Percentiles rank a stretch among this genome's conserved stretches.
Evolutionary conservation across 1,140 invertebrate genomes (phyloP).

Genomic region (Lucilia cuprina): DNA sequence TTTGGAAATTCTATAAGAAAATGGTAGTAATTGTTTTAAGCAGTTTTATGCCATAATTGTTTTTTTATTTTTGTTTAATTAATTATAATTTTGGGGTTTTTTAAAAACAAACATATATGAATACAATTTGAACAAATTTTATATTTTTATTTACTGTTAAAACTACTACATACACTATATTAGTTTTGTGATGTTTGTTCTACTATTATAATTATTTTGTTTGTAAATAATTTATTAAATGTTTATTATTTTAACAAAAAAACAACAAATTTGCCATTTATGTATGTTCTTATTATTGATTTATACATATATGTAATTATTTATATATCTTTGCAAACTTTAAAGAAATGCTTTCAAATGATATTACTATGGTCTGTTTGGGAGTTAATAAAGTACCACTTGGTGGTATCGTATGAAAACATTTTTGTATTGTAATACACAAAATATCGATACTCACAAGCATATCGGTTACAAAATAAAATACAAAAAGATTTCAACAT

Average conservation of each 20-base stretch:
- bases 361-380: background rate
- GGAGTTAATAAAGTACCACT: background rate
- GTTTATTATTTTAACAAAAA: background rate
- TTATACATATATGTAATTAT: no score
- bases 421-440: background rate
- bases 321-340: no score
- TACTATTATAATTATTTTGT: background rate
- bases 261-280: background rate
- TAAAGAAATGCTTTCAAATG: no score
- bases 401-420: background rate
- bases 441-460: background rate
- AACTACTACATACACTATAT: background rate
- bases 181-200: background rate
- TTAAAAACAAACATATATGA: background rate
- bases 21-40: background rate
- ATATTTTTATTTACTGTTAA: background rate
- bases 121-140: background rate
- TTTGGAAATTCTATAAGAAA: background rate
- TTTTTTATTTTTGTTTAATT: background rate
- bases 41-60: slow-evolving; percentile 4
- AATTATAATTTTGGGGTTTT: background rate
- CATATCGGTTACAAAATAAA: background rate
- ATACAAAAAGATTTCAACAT: background rate
- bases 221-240: background rate
- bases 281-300: slow-evolving; percentile 4